A percentile compares a stretch with the other conserved stretches of the same genome.
These are phyloP conservation scores for Drosophila silvestris DNA, from an alignment of 2,888 invertebrate species.

Conservation along the genomic window DNA sequence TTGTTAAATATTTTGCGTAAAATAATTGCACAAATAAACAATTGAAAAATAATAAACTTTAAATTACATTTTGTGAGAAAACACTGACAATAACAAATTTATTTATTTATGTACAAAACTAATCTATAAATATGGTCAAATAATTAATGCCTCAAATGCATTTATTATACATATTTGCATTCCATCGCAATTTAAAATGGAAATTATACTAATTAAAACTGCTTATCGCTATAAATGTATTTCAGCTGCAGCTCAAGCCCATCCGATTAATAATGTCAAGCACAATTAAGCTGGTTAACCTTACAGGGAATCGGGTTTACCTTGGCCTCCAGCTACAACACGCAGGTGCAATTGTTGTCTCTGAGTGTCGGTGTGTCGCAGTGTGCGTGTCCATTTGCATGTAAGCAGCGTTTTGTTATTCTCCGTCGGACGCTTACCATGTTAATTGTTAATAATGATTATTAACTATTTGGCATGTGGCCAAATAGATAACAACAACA, in stretches of 20 bases:
- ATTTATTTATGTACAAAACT: background rate
- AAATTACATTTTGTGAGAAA: background rate
- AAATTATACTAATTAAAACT: slow-evolving; percentile 20
- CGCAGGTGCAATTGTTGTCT: slow-evolving; percentile 21
- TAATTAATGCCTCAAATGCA: background rate
- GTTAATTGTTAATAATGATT: slow-evolving; percentile 68
- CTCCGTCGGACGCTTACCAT: slow-evolving; percentile 46
- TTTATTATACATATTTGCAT: slow-evolving; percentile 1
- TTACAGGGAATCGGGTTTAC: background rate
- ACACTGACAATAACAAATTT: background rate
- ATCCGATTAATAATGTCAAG: background rate
- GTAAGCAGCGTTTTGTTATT: slow-evolving; percentile 46
- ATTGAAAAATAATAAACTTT: background rate
- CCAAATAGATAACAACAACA: slow-evolving; percentile 10
- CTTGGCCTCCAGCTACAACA: slow-evolving; percentile 12
- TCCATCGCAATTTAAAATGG: background rate
- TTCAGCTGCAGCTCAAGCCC: background rate
- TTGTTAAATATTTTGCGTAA: slow-evolving; percentile 1
- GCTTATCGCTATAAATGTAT: slow-evolving; percentile 20
- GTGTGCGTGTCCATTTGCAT: slow-evolving; percentile 10
- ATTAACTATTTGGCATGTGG: slow-evolving; percentile 56
- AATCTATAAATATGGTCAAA: background rate
- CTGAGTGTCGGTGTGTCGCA: background rate
- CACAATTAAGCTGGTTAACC: background rate
- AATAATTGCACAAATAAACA: slow-evolving; percentile 1